phyloP scores from a whole-genome alignment of 2,797 vertebrate species.

The Borostomias antarcticus region DNA sequence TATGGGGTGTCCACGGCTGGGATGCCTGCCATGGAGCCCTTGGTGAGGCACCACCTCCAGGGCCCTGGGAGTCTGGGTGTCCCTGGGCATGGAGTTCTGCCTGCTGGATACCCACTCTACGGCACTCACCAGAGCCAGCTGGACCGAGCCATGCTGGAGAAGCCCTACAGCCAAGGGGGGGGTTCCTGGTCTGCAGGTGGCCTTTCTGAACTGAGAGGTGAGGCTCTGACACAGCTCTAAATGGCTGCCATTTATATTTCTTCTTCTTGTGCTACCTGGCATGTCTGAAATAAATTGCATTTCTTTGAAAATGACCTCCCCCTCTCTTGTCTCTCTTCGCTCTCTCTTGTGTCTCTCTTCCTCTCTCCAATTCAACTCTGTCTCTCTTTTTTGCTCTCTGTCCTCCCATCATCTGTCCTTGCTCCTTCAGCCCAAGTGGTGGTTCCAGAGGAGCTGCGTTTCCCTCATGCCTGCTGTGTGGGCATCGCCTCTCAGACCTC shows the following conservation, averaged over 20 bases:
- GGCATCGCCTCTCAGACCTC: conserved; percentile 91
- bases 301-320: too few relatives aligned
- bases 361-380: too few relatives aligned
- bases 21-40: conserved; percentile 52
- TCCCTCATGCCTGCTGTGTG: conserved; percentile 90
- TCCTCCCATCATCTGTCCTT: too few relatives aligned
- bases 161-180: conserved; percentile 65
- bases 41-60: conserved; percentile 64
- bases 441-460: conserved; percentile 90
- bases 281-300: neutral
- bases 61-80: conserved; percentile 58
- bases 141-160: conserved; percentile 66
- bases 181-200: conserved; percentile 68
- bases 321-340: too few relatives aligned
- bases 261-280: neutral
- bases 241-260: neutral
- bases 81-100: conserved; percentile 56
- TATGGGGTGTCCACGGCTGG: neutral
- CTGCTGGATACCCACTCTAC: conserved; percentile 62
- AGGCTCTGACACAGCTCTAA: conserved; percentile 26
- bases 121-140: conserved; percentile 61
- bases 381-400: too few relatives aligned
- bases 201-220: conserved; percentile 78
- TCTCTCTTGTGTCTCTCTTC: neutral
- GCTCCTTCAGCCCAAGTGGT: conserved; percentile 80